phyloP scores from a whole-genome alignment of 2,888 invertebrate species.

The Hirtodrosophila duncani region DNA sequence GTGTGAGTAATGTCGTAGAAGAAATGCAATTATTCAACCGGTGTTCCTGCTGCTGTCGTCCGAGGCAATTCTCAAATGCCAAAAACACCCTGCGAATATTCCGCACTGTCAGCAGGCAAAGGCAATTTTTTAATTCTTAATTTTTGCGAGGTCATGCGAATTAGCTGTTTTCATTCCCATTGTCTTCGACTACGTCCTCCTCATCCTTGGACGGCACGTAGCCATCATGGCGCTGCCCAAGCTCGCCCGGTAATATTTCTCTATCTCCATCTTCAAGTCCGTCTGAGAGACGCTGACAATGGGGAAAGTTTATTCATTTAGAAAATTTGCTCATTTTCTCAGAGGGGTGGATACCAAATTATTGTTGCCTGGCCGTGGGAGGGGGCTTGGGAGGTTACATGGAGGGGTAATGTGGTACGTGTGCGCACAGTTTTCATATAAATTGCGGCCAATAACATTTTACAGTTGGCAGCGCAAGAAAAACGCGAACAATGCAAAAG shows the following conservation, averaged over 20 bases:
- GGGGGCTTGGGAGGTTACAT: neutral
- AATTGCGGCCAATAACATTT: conserved; percentile 74
- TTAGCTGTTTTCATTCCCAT: conserved; percentile 44
- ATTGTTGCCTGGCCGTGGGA: conserved; percentile 35
- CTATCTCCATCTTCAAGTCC: conserved; percentile 35
- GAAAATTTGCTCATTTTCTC: conserved; percentile 72
- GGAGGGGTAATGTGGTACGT: conserved; percentile 57
- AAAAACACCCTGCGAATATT: conserved; percentile 63
- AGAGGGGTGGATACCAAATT: conserved; percentile 47
- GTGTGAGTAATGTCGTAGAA: conserved; percentile 28
- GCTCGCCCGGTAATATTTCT: conserved; percentile 61
- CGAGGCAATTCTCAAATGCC: conserved; percentile 57
- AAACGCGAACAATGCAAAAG: conserved; percentile 60
- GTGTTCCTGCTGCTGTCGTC: too few species aligned
- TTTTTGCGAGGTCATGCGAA: conserved; percentile 73
- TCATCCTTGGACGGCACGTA: conserved; percentile 40
- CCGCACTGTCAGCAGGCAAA: conserved; percentile 61
- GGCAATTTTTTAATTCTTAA: conserved; percentile 75
- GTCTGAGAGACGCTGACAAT: conserved; percentile 35
- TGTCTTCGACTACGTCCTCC: neutral
- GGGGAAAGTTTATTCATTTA: conserved; percentile 73
- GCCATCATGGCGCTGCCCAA: conserved; percentile 52
- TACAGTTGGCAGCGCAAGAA: conserved; percentile 64
- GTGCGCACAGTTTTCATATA: conserved; percentile 70
- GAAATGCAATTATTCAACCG: conserved; percentile 66